A percentile compares a stretch with the other conserved stretches of the same genome.
Conservation (phyloP, 2,113 vertebrate species). For the Hippocampus mohnikei region DNA sequence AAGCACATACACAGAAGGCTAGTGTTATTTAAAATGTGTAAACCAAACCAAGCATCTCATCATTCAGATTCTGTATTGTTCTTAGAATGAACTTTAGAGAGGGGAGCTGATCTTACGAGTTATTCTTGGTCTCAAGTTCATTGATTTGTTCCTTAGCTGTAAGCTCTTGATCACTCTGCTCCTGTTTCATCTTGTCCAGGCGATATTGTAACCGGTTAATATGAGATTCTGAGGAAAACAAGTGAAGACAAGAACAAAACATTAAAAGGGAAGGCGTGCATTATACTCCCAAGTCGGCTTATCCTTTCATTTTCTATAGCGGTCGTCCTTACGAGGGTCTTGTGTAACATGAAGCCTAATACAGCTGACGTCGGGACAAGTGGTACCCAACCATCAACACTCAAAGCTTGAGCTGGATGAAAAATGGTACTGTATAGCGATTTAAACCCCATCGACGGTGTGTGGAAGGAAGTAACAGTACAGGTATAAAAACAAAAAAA, state of each 20-base stretch:
- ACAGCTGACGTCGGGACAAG: too few relatives aligned
- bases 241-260: background rate
- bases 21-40: too few relatives aligned
- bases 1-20: too few relatives aligned
- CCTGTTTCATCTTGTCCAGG: constrained; percentile 76
- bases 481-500: too few relatives aligned
- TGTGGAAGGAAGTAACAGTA: too few relatives aligned
- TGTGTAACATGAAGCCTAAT: background rate
- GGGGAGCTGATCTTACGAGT: constrained; percentile 64
- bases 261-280: background rate
- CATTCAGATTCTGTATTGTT: too few relatives aligned
- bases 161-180: constrained; percentile 68
- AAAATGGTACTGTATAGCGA: too few relatives aligned
- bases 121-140: constrained; percentile 77
- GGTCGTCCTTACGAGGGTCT: background rate
- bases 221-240: constrained; percentile 70
- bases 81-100: constrained; percentile 8
- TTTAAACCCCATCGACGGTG: too few relatives aligned
- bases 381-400: too few relatives aligned
- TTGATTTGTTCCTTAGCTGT: constrained; percentile 72
- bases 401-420: too few relatives aligned
- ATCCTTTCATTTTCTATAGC: background rate
- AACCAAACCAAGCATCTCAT: too few relatives aligned
- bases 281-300: background rate
- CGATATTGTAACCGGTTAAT: constrained; percentile 80